Conservation (phyloP, 2,797 vertebrate species). For the Falco berigora region DNA sequence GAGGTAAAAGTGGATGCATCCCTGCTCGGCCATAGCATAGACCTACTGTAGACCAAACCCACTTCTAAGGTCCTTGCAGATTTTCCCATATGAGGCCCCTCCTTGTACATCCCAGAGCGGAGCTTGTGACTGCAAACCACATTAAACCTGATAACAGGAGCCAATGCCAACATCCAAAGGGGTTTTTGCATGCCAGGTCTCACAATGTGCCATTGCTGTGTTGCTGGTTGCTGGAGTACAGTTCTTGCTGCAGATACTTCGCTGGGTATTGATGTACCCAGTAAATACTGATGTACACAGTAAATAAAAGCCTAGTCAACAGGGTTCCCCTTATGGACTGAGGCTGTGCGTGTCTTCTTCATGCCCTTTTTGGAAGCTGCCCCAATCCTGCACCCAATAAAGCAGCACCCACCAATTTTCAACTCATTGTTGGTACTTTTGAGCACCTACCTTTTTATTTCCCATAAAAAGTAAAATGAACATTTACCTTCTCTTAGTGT, state of each 20-base stretch:
- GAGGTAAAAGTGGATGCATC: background rate
- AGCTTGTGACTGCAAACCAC: background rate
- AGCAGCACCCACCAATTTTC: background rate
- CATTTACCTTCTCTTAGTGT: background rate
- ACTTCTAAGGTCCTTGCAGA: background rate
- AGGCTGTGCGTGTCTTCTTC: background rate
- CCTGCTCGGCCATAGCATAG: background rate
- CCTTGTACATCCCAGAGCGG: background rate
- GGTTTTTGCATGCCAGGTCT: background rate
- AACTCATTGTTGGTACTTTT: background rate
- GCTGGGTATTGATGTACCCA: background rate
- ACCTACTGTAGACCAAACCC: background rate
- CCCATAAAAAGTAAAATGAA: background rate
- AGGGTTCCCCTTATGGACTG: background rate
- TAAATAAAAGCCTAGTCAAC: background rate
- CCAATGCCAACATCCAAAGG: background rate
- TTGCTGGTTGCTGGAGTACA: background rate
- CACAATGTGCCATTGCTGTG: background rate
- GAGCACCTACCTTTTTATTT: background rate
- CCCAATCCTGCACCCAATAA: background rate
- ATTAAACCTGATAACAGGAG: background rate
- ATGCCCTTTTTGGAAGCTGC: background rate
- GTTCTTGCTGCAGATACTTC: background rate
- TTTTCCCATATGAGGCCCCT: background rate
- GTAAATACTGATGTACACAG: background rate